Base-by-base conservation (phyloP, 2,888 invertebrate genomes). In the Nineta flava region DNA sequence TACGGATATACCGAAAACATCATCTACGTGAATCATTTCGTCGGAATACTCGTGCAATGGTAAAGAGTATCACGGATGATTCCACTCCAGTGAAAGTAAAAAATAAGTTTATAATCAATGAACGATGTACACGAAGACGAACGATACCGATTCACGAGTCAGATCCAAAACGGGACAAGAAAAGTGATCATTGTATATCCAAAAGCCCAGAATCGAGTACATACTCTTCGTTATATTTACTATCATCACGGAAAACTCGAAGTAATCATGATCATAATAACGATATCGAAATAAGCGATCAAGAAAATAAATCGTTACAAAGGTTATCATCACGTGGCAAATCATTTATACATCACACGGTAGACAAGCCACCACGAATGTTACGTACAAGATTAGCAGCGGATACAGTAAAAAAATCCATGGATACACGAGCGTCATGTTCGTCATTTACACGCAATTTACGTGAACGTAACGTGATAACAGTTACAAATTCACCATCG, bases 281-380 rank as follows among this genome's bases (percentile, higher is more conserved):
- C 12, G 15, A 26, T 13, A 26, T 19, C 19, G 44, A 26, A 13
- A 19, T 13, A 4, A 19, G 26, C 44, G 44, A 44, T n/a, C 19
- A 44, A 13, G 44, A 44, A 44, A 44, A 44, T 21, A 19, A 44
- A 12, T 44, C 26, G 44, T 26, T 9, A n/a, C n/a, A 44, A 44
- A 26, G 26, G 26, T 7, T 26, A 26, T 26, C 42, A 26, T 26
- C 42, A 2, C 42, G 13, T 4, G 15, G 3, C 2, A 19, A 16
- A 42, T 42, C 42, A 19, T 42, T 15, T 10, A 19, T 17, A 15
- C 13, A n/a, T n/a, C n/a, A 42, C 10, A 10, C n/a, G 2, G 15
- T 15, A 42, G 15, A 16, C 9, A 42, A 19, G n/a, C 16, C 21
- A 13, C 44, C 21, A n/a, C 21, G 21, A 10, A n/a, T 19, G 19